phyloP scores from a whole-genome alignment of 1,140 invertebrate genomes.

The Augochlora pura region DNA sequence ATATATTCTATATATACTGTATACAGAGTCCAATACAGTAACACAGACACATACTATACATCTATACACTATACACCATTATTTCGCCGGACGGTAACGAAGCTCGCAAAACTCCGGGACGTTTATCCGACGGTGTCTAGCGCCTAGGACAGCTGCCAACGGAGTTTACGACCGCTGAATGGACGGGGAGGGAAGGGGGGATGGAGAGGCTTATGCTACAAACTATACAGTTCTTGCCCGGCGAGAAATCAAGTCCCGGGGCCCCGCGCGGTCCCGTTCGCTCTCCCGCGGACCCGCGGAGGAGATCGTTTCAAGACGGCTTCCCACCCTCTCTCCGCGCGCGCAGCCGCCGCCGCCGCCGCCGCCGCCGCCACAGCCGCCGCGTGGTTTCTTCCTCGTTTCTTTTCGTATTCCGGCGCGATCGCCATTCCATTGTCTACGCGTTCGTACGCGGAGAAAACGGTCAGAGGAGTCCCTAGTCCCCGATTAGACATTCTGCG shows the following conservation, averaged over 20 bases:
- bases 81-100: too few species aligned
- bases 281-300: slow-evolving; percentile 6
- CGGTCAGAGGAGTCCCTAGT: too few species aligned
- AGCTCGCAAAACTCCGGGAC: too few species aligned
- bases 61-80: too few species aligned
- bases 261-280: slow-evolving; percentile 5
- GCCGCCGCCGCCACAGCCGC: too few species aligned
- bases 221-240: slow-evolving; percentile 25
- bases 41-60: too few species aligned
- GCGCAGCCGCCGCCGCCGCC: too few species aligned
- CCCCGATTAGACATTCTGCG: slow-evolving; percentile 53
- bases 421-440: slow-evolving; percentile 52
- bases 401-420: slow-evolving; percentile 48
- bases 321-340: slow-evolving; percentile 22
- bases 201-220: neutral
- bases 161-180: neutral
- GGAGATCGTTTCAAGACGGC: slow-evolving; percentile 12
- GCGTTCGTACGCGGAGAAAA: neutral
- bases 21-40: too few species aligned
- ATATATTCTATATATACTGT: too few species aligned
- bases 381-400: slow-evolving; percentile 9
- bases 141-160: too few species aligned
- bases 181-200: too few species aligned
- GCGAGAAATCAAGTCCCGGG: neutral
- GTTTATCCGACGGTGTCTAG: too few species aligned